Conservation (phyloP, 2,797 vertebrate species). For the Hypotaenidia philippensis region DNA sequence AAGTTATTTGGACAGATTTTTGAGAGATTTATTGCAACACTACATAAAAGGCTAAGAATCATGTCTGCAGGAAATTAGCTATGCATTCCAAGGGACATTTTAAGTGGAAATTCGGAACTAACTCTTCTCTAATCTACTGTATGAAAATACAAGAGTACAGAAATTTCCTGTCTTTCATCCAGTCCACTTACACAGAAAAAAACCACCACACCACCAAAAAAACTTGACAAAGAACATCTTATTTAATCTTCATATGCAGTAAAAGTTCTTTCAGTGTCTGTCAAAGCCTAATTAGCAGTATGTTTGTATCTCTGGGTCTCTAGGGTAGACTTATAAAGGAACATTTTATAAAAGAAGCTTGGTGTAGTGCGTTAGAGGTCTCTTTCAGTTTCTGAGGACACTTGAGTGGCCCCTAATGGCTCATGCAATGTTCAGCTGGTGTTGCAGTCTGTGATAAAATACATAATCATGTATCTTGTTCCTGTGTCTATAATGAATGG, state of each 20-base stretch:
- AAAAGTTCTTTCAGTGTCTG: neutral
- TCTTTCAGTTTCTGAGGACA: neutral
- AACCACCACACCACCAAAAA: neutral
- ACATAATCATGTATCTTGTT: neutral
- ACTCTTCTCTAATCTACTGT: conserved; percentile 41
- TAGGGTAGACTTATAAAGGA: neutral
- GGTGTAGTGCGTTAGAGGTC: neutral
- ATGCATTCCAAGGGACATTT: conserved; percentile 69
- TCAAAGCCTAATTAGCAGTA: conserved; percentile 4
- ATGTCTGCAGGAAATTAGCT: conserved; percentile 76
- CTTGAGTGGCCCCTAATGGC: neutral
- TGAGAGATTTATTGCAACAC: conserved; percentile 54
- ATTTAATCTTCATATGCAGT: conserved; percentile 19
- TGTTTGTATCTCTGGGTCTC: neutral
- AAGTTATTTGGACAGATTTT: conserved; percentile 55
- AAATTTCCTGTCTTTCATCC: conserved; percentile 47
- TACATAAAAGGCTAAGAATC: conserved; percentile 57
- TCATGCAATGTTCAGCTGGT: neutral
- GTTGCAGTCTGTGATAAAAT: neutral
- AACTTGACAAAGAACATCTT: conserved; percentile 27
- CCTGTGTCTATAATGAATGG: neutral
- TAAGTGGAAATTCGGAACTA: conserved; percentile 52
- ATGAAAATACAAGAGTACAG: conserved; percentile 20
- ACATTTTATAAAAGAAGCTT: neutral
- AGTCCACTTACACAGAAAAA: conserved; percentile 6